These are phyloP conservation scores for Ptilonorhynchus violaceus DNA, from an alignment of 2,113 vertebrate species.

Conservation along the genomic window DNA sequence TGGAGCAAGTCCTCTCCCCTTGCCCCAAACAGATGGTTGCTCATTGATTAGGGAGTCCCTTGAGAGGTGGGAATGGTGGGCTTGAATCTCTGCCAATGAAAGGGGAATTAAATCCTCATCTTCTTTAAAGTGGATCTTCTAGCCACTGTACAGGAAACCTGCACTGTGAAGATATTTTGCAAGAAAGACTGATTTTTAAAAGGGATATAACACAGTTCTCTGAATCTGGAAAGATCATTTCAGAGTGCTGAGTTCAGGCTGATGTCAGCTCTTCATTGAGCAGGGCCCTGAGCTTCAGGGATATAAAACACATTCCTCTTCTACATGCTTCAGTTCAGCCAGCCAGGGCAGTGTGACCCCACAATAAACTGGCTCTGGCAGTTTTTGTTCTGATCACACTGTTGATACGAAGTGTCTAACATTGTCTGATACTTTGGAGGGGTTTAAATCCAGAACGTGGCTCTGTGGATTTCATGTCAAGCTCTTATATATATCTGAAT, in stretches of 20 bases:
- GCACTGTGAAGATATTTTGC: neutral
- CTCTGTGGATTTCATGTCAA: neutral
- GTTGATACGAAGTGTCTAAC: neutral
- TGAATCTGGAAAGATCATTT: neutral
- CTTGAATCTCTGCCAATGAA: constrained; percentile 34
- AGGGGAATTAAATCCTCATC: neutral
- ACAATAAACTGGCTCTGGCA: neutral
- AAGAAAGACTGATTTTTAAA: neutral
- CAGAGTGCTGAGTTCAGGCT: neutral
- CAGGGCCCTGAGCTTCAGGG: neutral
- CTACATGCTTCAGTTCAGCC: neutral
- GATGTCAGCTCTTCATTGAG: neutral
- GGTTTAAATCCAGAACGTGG: neutral
- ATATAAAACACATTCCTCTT: neutral
- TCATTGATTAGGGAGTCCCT: constrained; percentile 20
- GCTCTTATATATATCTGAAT: neutral
- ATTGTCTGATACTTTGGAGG: neutral
- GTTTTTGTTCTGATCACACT: neutral
- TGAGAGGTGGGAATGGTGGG: neutral
- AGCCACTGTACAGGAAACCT: neutral
- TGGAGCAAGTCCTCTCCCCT: neutral
- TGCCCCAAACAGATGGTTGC: constrained; percentile 4
- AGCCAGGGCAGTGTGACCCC: neutral
- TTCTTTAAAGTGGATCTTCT: neutral
- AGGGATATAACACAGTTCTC: neutral